Evolutionary conservation across 2,888 invertebrate genomes (phyloP), one percentile per base, ranked within the genome.

Genomic region (Eupithecia tripunctaria): DNA sequence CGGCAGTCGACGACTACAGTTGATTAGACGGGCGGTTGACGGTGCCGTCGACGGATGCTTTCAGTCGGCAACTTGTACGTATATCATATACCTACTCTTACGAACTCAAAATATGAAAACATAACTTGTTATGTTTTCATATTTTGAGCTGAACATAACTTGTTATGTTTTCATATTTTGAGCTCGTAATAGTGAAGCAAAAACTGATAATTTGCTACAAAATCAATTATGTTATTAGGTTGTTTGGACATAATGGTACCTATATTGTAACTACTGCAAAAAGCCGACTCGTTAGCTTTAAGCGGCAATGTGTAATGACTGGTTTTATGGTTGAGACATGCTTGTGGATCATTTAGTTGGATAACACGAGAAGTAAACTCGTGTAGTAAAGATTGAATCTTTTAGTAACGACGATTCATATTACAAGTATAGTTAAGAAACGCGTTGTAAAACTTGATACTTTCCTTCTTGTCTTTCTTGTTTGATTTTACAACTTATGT

Each of bases 161-260:
- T n/a, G n/a, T 29, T 29, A 62, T 36, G 62, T 36, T 63, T 32
- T 32, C 10, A 32, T 15, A n/a, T 63, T 32, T 32, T 1, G 21
- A 63, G n/a, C 8, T 38, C 38, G 25, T 41, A 64, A 38, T 63
- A 38, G 71, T 71, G 68, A 72, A 75, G 76, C 78, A 82, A 83
- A 82, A 84, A 80, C 71, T 36, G 32, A 74, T 75, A 76, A 82
- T 79, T 81, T 77, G 75, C 77, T 67, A 47, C 65, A 38, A 74
- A 79, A 80, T 80, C 76, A 79, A 80, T 81, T 84, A 83, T 79
- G 78, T 81, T 75, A 78, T 75, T 78, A 47, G 65, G 43, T 76
- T 71, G 73, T 73, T 75, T 59, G 78, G 73, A 78, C 79, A 79
- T 69, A 68, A 68, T 59, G 38, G 36, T 56, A 36, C 14, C 32